Evolutionary conservation across 2,888 invertebrate genomes (phyloP).

Genomic region (Gymnocheta viridis): DNA sequence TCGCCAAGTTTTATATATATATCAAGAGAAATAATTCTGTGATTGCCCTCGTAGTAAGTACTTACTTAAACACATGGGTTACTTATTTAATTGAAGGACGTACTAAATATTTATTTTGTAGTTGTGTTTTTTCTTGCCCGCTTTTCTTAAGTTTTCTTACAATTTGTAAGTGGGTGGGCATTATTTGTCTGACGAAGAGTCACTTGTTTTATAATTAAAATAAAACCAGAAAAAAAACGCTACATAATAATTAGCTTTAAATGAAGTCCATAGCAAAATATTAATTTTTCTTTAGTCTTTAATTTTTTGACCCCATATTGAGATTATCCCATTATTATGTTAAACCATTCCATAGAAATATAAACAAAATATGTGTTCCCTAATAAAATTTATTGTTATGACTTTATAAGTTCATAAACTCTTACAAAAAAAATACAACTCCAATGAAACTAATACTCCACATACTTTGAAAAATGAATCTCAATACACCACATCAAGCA

Average conservation of each 20-base stretch:
- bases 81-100: slow-evolving; percentile 65
- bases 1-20: neutral
- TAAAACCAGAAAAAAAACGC: slow-evolving; percentile 14
- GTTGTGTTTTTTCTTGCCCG: neutral
- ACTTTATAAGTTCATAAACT: slow-evolving; percentile 70
- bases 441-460: neutral
- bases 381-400: slow-evolving; percentile 78
- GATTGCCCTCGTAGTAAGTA: neutral
- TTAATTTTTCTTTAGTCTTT: neutral
- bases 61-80: slow-evolving; percentile 27
- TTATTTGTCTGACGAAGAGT: slow-evolving; percentile 25
- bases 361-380: slow-evolving; percentile 72
- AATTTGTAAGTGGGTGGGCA: slow-evolving; percentile 65
- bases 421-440: neutral
- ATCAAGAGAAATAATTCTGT: too few species aligned
- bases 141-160: slow-evolving; percentile 4
- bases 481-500: neutral
- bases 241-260: slow-evolving; percentile 51
- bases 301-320: slow-evolving; percentile 64
- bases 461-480: neutral
- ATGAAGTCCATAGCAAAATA: slow-evolving; percentile 27
- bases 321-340: slow-evolving; percentile 62
- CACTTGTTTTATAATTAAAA: slow-evolving; percentile 48
- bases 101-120: neutral
- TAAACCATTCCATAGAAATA: slow-evolving; percentile 69